phyloP scores from a whole-genome alignment of 2,888 invertebrate genomes.

The Labia minor region DNA sequence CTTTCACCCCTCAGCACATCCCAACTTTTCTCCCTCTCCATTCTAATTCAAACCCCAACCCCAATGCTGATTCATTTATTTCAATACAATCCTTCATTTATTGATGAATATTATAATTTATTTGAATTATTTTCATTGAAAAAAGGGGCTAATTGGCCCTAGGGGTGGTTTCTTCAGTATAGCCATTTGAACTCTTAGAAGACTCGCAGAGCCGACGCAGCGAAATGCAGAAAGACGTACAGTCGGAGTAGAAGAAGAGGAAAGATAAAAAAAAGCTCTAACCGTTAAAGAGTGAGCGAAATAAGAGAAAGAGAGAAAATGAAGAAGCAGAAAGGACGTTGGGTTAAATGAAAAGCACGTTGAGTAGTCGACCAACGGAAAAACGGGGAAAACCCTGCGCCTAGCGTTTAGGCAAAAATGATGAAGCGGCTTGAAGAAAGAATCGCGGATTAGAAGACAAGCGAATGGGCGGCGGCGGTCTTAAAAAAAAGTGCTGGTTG shows the following conservation, averaged over 20 bases:
- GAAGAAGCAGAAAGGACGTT: conserved; percentile 17
- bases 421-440: conserved; percentile 1
- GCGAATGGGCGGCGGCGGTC: neutral
- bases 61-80: neutral
- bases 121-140: neutral
- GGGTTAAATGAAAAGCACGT: conserved; percentile 13
- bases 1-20: no score
- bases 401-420: neutral
- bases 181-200: conserved; percentile 15
- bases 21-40: no score
- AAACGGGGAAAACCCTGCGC: neutral
- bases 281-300: conserved; percentile 14
- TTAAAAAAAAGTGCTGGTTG: neutral
- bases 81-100: neutral
- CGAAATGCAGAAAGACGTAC: conserved; percentile 15
- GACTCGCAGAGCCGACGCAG: conserved; percentile 19
- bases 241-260: conserved; percentile 16
- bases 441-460: neutral
- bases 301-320: conserved; percentile 17
- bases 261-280: conserved; percentile 18
- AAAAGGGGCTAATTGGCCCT: no score
- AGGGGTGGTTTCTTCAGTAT: conserved; percentile 16
- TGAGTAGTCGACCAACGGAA: neutral
- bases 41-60: no score
- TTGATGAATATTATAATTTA: neutral